phyloP scores from a whole-genome alignment of 2,113 vertebrate genomes.

The Cephalopterus ornatus region DNA sequence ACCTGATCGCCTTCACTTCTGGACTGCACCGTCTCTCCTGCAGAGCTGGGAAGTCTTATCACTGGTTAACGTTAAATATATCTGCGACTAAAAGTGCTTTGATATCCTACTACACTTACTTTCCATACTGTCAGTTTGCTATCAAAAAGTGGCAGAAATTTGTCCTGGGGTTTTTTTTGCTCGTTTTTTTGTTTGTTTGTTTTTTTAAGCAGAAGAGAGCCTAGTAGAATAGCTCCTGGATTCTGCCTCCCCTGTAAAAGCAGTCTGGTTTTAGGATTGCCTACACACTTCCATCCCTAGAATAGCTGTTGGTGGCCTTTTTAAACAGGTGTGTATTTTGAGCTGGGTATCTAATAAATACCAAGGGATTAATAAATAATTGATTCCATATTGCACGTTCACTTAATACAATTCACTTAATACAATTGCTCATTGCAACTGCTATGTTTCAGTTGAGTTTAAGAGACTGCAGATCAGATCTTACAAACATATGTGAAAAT shows the following conservation, averaged over 20 bases:
- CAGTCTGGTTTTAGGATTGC: neutral
- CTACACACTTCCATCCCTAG: neutral
- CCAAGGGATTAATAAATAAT: neutral
- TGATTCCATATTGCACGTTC: neutral
- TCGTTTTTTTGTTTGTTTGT: too few species aligned
- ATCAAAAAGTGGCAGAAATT: neutral
- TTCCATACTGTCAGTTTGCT: neutral
- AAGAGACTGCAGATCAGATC: neutral
- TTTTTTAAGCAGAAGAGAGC: neutral
- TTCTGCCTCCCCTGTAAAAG: neutral
- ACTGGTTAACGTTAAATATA: neutral
- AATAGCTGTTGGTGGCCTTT: neutral
- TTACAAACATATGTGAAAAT: neutral
- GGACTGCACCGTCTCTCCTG: neutral
- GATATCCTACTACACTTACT: neutral
- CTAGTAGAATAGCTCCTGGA: neutral
- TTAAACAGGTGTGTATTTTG: neutral
- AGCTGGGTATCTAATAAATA: neutral
- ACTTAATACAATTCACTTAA: neutral
- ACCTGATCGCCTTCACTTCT: neutral
- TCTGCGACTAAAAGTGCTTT: neutral
- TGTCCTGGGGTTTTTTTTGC: neutral
- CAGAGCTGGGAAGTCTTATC: neutral
- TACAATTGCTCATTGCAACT: neutral
- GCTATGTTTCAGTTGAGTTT: neutral